A percentile compares a stretch with the other conserved stretches of the same genome.
phyloP scores from a whole-genome alignment of 1,140 invertebrate species.

The Geopemphigus sp. region DNA sequence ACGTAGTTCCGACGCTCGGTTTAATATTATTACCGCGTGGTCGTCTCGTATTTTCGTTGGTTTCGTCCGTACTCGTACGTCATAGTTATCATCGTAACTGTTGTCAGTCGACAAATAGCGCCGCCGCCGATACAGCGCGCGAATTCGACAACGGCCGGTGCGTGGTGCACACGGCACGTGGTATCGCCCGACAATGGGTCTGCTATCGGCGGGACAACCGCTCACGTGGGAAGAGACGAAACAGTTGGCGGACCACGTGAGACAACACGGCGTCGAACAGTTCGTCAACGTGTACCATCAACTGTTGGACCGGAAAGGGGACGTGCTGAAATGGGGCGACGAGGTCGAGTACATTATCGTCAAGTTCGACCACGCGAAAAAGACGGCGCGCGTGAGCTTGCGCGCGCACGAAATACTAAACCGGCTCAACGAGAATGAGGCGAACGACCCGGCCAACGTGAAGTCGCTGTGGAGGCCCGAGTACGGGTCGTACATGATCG shows the following conservation, averaged over 20 bases:
- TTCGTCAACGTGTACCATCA: slow-evolving; percentile 90
- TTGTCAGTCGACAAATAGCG: no score
- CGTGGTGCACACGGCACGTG: no score
- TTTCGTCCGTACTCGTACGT: no score
- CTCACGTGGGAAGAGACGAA: slow-evolving; percentile 95
- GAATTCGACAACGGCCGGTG: no score
- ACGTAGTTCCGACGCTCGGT: no score
- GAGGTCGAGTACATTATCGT: slow-evolving; percentile 97
- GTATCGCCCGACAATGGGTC: slow-evolving; percentile 70
- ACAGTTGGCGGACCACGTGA: slow-evolving; percentile 80
- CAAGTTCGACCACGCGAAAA: slow-evolving; percentile 87
- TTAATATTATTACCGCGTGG: no score
- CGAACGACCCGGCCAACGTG: slow-evolving; percentile 71
- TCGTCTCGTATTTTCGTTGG: no score
- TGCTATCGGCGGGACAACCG: slow-evolving; percentile 91
- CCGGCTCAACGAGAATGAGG: slow-evolving; percentile 79
- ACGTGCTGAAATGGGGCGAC: slow-evolving; percentile 97
- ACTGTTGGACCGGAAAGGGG: slow-evolving; percentile 82
- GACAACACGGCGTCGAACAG: slow-evolving; percentile 89
- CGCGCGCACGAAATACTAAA: slow-evolving; percentile 77
- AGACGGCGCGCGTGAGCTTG: slow-evolving; percentile 79
- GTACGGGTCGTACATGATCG: slow-evolving; percentile 98
- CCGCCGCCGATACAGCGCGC: no score
- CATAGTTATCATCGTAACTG: no score
- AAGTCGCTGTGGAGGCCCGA: slow-evolving; percentile 95